These are phyloP conservation scores for Autographa pulchrina DNA, from an alignment of 2,888 invertebrate genomes.

Conservation along the genomic window DNA sequence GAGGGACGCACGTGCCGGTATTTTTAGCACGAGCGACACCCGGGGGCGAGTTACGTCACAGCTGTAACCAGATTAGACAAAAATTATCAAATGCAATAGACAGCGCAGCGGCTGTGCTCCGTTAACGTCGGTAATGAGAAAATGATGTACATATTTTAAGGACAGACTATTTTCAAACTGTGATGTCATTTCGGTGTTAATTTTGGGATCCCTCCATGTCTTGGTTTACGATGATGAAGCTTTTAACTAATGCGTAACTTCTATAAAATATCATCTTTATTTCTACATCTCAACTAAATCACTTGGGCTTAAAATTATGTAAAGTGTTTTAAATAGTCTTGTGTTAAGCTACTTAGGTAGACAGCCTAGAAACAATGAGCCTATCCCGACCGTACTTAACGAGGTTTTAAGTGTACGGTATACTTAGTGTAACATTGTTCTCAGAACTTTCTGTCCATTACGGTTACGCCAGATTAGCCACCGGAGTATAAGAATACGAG, in stretches of 20 bases:
- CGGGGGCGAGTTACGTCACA: slow-evolving; percentile 80
- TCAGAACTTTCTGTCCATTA: slow-evolving; percentile 55
- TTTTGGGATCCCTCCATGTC: neutral
- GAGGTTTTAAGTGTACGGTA: slow-evolving; percentile 39
- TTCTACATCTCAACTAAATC: neutral
- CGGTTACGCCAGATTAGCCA: slow-evolving; percentile 37
- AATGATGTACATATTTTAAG: slow-evolving; percentile 30
- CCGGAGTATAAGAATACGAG: slow-evolving; percentile 35
- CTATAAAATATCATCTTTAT: neutral
- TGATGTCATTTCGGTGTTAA: slow-evolving; percentile 17
- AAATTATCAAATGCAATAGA: slow-evolving; percentile 61
- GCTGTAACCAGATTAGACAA: slow-evolving; percentile 69
- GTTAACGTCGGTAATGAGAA: slow-evolving; percentile 45
- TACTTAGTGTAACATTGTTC: slow-evolving; percentile 47
- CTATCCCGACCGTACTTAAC: slow-evolving; percentile 10
- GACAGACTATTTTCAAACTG: slow-evolving; percentile 17
- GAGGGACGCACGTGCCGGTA: slow-evolving; percentile 79
- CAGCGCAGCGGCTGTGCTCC: slow-evolving; percentile 41
- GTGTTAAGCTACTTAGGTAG: neutral
- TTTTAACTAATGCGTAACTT: neutral
- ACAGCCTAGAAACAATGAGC: slow-evolving; percentile 6
- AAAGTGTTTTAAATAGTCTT: slow-evolving; percentile 1
- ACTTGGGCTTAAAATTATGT: neutral
- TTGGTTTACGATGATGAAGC: neutral
- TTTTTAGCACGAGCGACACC: slow-evolving; percentile 83